Percentiles rank a stretch among this genome's conserved stretches.
Evolutionary conservation across 2,888 invertebrate species (phyloP).

Genomic region (Cephus rjabovi): DNA sequence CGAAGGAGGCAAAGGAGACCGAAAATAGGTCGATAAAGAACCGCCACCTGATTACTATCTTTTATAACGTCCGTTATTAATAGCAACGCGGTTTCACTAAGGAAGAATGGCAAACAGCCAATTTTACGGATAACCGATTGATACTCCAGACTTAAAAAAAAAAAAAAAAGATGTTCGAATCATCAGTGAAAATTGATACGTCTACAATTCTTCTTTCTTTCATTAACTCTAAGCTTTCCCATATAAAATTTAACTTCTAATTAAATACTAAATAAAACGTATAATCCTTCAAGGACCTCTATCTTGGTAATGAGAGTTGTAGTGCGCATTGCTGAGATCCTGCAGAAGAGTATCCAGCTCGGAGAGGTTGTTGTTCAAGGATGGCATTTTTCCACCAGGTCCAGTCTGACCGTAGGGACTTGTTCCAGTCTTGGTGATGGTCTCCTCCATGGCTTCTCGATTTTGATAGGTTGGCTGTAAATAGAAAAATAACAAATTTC

Average conservation of each 20-base stretch:
- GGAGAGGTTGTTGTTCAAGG: conserved; percentile 81
- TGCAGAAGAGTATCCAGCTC: conserved; percentile 92
- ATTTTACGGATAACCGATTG: neutral
- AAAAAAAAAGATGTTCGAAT: neutral
- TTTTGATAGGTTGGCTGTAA: conserved; percentile 78
- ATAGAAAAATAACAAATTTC: conserved; percentile 23
- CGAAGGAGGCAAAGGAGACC: conserved; percentile 9
- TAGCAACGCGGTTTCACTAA: conserved; percentile 1
- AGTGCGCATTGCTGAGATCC: conserved; percentile 87
- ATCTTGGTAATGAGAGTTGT: conserved; percentile 65
- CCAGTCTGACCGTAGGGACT: conserved; percentile 46
- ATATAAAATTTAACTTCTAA: neutral
- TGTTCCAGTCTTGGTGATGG: conserved; percentile 65
- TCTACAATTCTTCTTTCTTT: no score
- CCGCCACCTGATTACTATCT: conserved; percentile 22
- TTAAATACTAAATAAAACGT: neutral
- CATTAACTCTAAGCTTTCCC: neutral
- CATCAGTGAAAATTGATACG: neutral
- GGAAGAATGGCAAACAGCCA: neutral
- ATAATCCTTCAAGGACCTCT: conserved; percentile 61
- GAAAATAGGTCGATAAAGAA: conserved; percentile 18
- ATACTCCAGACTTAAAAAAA: neutral
- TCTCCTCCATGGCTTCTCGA: conserved; percentile 68
- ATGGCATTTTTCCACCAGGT: conserved; percentile 65
- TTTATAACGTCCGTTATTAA: conserved; percentile 7